Percentiles rank a stretch among this genome's conserved stretches.
These are phyloP conservation scores for Colinus virginianus DNA, from an alignment of 2,113 vertebrate species.

Conservation along the genomic window DNA sequence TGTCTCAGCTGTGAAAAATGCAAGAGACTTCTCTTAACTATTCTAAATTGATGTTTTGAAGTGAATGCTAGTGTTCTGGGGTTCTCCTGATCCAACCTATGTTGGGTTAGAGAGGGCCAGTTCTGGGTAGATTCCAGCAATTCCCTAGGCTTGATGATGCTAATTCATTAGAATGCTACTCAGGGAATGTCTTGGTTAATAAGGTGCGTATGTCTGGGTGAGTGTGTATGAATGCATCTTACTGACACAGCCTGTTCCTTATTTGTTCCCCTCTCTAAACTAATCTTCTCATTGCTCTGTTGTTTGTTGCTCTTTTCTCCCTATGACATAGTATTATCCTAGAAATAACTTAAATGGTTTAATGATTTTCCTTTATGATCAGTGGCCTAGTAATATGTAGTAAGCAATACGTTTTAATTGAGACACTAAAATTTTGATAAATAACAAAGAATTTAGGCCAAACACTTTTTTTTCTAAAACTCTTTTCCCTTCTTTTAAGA, in stretches of 20 bases:
- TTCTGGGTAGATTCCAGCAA: not conserved
- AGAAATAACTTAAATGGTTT: not conserved
- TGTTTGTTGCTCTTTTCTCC: not conserved
- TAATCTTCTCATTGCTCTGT: not conserved
- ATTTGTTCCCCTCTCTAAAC: not conserved
- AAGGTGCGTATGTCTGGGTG: accelerated
- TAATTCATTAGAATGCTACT: not conserved
- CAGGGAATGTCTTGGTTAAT: not conserved
- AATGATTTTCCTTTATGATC: not conserved
- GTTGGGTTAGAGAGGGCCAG: not conserved
- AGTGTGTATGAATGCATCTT: not conserved
- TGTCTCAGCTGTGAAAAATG: not conserved
- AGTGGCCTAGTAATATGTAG: not conserved
- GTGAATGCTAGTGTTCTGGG: too few relatives aligned
- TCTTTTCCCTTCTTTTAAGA: not conserved
- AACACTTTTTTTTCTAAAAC: not conserved
- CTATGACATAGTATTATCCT: not conserved
- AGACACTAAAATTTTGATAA: not conserved
- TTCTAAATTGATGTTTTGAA: not conserved
- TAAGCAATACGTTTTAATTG: not conserved
- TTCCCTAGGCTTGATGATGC: not conserved
- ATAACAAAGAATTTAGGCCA: not conserved
- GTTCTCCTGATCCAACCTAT: accelerated
- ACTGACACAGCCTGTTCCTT: not conserved
- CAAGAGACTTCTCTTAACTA: not conserved